phyloP scores from a whole-genome alignment of 2,113 vertebrate genomes.

The Pimephales promelas region DNA sequence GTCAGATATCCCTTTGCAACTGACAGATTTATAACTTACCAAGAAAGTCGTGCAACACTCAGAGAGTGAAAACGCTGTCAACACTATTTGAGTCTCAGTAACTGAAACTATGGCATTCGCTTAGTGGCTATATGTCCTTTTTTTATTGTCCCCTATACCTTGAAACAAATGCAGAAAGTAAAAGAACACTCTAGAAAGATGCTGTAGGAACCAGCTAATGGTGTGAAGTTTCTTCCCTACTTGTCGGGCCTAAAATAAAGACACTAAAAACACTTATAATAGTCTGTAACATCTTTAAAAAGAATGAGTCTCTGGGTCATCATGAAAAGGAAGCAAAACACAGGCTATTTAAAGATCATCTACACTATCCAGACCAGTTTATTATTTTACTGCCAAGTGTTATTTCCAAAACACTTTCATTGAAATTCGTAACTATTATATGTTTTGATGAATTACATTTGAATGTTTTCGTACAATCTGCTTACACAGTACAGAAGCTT shows the following conservation, averaged over 20 bases:
- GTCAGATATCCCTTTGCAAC: background rate
- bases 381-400: background rate
- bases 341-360: constrained; percentile 10
- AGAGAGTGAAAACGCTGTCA: constrained; percentile 2
- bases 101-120: background rate
- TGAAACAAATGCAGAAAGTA: background rate
- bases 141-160: background rate
- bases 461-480: background rate
- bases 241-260: background rate
- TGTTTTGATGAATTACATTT: background rate
- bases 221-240: background rate
- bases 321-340: constrained; percentile 22
- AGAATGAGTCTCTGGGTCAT: constrained; percentile 26
- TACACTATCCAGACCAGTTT: background rate
- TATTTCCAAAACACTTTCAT: background rate
- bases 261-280: constrained; percentile 15
- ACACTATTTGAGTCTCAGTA: constrained; percentile 5
- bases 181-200: background rate
- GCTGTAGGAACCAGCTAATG: background rate
- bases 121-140: background rate
- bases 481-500: background rate
- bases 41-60: background rate
- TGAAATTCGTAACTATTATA: background rate
- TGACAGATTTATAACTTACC: constrained; percentile 34
- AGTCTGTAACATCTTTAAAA: constrained; percentile 3